Conservation (phyloP, 2,888 invertebrate species). For the Chaetogeoica ovagalla region DNA sequence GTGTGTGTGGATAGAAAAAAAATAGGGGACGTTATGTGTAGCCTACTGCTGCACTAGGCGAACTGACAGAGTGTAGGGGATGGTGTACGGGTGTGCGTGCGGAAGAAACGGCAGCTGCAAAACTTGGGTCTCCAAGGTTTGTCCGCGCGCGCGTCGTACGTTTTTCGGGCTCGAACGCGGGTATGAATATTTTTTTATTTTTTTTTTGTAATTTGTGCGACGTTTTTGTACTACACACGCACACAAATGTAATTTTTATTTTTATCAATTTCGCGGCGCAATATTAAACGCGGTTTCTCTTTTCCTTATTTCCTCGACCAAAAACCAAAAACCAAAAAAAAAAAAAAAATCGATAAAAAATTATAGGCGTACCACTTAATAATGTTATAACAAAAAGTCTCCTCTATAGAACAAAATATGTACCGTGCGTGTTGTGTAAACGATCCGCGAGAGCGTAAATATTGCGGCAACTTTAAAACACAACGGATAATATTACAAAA, state of each 20-base stretch:
- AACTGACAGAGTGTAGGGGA: neutral
- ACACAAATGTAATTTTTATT: no score
- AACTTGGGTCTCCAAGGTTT: constrained; percentile 47
- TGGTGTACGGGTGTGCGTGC: constrained; percentile 27
- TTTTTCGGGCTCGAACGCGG: constrained; percentile 21
- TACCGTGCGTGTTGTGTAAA: no score
- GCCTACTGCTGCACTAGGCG: constrained; percentile 21
- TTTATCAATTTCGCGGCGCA: no score
- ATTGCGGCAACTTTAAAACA: constrained; percentile 29
- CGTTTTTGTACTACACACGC: neutral
- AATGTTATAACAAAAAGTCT: neutral
- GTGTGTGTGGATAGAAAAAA: neutral
- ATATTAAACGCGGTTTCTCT: neutral
- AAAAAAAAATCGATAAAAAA: neutral
- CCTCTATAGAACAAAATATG: no score
- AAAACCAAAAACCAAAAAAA: no score
- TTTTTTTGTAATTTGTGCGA: neutral
- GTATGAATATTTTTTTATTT: constrained; percentile 14
- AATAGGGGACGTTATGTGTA: constrained; percentile 40
- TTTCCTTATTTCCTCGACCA: neutral
- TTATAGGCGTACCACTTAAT: neutral
- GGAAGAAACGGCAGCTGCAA: constrained; percentile 47
- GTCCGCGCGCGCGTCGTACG: neutral
- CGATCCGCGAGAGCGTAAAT: constrained; percentile 13
- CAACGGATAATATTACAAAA: neutral